Evolutionary conservation across 2,113 vertebrate species (phyloP).

Genomic region (Salvelinus fontinalis): DNA sequence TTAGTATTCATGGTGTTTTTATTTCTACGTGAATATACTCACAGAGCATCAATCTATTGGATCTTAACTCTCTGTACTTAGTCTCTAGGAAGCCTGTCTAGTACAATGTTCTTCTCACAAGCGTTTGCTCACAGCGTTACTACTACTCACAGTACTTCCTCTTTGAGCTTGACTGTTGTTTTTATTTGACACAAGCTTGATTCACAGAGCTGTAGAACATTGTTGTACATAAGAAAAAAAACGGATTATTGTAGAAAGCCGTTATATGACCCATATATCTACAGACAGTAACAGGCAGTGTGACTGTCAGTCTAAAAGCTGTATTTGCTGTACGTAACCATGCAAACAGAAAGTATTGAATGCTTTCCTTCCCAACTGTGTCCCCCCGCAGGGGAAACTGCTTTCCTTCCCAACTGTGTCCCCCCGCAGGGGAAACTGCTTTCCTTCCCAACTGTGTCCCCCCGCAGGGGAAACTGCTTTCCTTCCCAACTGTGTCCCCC

Average conservation of each 20-base stretch:
- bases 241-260: constrained; percentile 27
- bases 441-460: constrained; percentile 34
- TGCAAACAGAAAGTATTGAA: background rate
- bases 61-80: constrained; percentile 57
- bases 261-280: constrained; percentile 53
- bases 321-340: background rate
- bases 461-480: constrained; percentile 18
- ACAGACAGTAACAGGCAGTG: constrained; percentile 47
- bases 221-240: constrained; percentile 40
- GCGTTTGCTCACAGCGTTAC: constrained; percentile 26
- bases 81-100: constrained; percentile 54
- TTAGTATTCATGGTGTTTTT: constrained; percentile 57
- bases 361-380: constrained; percentile 40
- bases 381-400: background rate
- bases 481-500: constrained; percentile 33
- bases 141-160: constrained; percentile 11
- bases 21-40: constrained; percentile 44
- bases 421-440: constrained; percentile 15
- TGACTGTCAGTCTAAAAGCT: background rate
- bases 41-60: constrained; percentile 32
- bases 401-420: constrained; percentile 42
- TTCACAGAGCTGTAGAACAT: constrained; percentile 58
- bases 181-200: constrained; percentile 54
- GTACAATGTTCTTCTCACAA: constrained; percentile 39
- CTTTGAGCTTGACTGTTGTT: constrained; percentile 38